Evolutionary conservation across 2,113 vertebrate species (phyloP), one percentile per base, ranked within the genome.

Genomic region (Anhinga anhinga): DNA sequence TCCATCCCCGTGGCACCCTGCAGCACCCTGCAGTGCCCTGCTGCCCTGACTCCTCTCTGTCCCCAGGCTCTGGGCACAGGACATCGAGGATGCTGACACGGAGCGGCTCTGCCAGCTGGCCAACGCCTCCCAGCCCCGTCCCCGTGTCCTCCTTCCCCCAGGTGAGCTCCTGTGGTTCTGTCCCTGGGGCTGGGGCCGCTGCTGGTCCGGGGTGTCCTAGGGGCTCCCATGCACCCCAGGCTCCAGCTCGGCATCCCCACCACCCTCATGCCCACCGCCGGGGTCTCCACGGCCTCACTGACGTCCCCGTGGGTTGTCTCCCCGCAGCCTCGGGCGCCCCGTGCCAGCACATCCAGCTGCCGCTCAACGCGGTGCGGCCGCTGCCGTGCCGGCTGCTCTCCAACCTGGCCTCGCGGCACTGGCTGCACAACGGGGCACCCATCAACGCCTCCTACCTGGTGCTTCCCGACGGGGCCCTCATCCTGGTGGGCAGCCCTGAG

Each of bases 311-410:
- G 69, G 21, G 10, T 90, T 72, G 13, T 96, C 32, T 82, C 78
- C 49, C 45, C 2, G 5, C 98, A 99, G 99, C 95, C 34, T 82
- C 86, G 10, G 40, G 73, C 0, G 15, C 95, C 14, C 91, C 87
- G 0, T 99, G 99, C 96, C 97, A 99, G 95, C 93, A 83, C 52
- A 97, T 99, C 82, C 92, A 97, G 89, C 98, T 99, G 63, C 98
- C 96, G 1, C 98, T 98, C 86, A 99, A 99, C 34, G 98, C 98
- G 0, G 99, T 99, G 97, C 98, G 94, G 95, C 98, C 98, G 0
- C 96, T 99, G 93, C 98, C 98, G 0, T 99, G 99, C 96, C 98
- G 65, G 7, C 98, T 98, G 70, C 98, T 99, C 71, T 99, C 99
- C 78, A 99, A 99, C 98, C 97, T 99, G 96, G 99, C 99, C 1